Conservation (phyloP, 2,113 vertebrate genomes). For the Madoqua kirkii region DNA sequence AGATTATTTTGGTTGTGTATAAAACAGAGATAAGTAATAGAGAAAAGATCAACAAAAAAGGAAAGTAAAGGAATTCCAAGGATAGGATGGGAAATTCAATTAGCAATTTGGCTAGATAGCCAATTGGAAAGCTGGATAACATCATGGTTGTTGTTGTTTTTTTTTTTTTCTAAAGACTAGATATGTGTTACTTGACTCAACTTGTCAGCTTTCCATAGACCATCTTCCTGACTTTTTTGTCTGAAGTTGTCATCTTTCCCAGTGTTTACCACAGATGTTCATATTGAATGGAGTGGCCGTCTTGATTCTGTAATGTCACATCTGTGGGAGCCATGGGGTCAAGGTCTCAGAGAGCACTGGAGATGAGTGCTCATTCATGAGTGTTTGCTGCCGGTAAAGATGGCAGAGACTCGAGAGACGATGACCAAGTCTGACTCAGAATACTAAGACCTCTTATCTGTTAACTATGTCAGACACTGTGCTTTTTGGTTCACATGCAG, state of each 20-base stretch:
- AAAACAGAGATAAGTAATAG: neutral
- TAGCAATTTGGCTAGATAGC: neutral
- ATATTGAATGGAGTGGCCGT: neutral
- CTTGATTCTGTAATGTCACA: neutral
- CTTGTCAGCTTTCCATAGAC: neutral
- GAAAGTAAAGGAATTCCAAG: neutral
- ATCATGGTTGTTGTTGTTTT: neutral
- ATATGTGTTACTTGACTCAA: neutral
- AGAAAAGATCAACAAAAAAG: neutral
- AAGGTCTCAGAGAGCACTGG: neutral
- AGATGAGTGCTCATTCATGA: neutral
- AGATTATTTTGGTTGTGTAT: neutral
- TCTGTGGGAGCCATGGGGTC: neutral
- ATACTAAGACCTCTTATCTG: neutral
- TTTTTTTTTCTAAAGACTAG: neutral
- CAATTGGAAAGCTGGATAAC: neutral
- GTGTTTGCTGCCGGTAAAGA: neutral
- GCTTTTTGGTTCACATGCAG: neutral
- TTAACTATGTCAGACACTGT: neutral
- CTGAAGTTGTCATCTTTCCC: neutral
- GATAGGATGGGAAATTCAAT: neutral
- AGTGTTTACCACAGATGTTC: neutral
- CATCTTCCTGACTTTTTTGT: neutral
- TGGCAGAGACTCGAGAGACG: neutral
- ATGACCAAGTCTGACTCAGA: neutral